Evolutionary conservation across 1,140 invertebrate genomes (phyloP), one percentile per base, ranked within the genome.

Genomic region (Drosophila jambulina): DNA sequence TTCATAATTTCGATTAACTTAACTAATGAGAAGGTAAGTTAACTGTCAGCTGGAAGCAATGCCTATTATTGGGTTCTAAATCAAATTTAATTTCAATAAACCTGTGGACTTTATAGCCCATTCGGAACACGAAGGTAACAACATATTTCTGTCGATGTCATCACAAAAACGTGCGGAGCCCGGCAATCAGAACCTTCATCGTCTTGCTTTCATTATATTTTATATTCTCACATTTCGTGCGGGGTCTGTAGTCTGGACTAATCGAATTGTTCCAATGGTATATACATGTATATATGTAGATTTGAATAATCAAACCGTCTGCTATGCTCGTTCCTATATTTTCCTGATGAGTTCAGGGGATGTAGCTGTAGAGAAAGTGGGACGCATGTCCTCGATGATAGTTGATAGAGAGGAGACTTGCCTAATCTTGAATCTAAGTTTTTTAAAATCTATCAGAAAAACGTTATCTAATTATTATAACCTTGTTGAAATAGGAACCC

Each of bases 141-240:
- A 21, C 21, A 36, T 54, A 45, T 27, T 71, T 32, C 23, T 57
- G 68, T 15, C 42, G 13, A 38, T 69, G 64, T 70, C 68, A 70
- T 40, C 64, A 45, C 19, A 57, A 57, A 3, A 25, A 25, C 29
- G 19, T 23, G 13, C 23, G 43, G 48, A 46, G 38, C n/a, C 48
- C 62, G 27, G 46, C 57, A 72, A 65, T 51, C 68, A 61, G 45
- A 29, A 40, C 48, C 54, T 56, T n/a, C 27, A 19, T 17, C 6
- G 53, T 23, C 34, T 42, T 6, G 46, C 69, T 69, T 86, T 70
- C 82, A 85, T 86, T 85, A 85, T 86, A 77, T 85, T 85, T 85
- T 75, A 85, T 86, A 75, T 48, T 43, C 40, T 68, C 60, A 69
- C 81, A 84, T 80, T 84, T 78, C 64, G 57, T 36, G 43, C 72